Evolutionary conservation across 37 sponge, comb jelly and placozoan genomes (phyloP).

Genomic region (Amphimedon queenslandica): DNA sequence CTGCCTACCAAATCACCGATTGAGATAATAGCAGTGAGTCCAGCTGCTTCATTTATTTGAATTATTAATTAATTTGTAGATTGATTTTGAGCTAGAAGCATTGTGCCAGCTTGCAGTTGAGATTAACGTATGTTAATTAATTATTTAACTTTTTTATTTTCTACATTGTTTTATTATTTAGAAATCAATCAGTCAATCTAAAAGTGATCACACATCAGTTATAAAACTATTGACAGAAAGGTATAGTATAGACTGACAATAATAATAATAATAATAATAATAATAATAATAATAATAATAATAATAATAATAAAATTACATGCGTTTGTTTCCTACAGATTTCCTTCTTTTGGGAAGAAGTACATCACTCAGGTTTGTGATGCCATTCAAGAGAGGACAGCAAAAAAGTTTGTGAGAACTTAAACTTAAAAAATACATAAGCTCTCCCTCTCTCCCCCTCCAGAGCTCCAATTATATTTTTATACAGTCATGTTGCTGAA

Average conservation of each 20-base stretch:
- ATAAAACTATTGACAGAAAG: slow-evolving; percentile 10
- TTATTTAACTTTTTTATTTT: neutral
- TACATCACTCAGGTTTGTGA: slow-evolving; percentile 47
- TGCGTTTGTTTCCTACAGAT: neutral
- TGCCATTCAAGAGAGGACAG: slow-evolving; percentile 11
- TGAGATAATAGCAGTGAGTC: slow-evolving; percentile 45
- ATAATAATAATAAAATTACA: neutral
- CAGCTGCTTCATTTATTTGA: neutral
- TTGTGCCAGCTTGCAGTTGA: slow-evolving; percentile 49
- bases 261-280: neutral
- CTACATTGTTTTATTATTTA: too few relatives aligned
- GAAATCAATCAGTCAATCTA: neutral
- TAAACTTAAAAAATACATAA: neutral
- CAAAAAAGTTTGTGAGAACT: slow-evolving; percentile 11
- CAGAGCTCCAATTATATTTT: slow-evolving; percentile 37
- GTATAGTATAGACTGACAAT: too few relatives aligned
- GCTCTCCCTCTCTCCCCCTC: neutral
- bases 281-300: neutral
- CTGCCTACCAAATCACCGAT: slow-evolving; percentile 34
- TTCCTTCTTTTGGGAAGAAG: slow-evolving; percentile 27
- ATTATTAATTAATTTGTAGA: slow-evolving; percentile 6
- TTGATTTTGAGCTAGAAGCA: slow-evolving; percentile 58
- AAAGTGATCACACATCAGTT: neutral
- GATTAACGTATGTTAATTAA: slow-evolving; percentile 41
- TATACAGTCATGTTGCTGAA: slow-evolving; percentile 56